These are phyloP conservation scores for Scaptomyza montana DNA, from an alignment of 1,140 invertebrate species.

Conservation along the genomic window DNA sequence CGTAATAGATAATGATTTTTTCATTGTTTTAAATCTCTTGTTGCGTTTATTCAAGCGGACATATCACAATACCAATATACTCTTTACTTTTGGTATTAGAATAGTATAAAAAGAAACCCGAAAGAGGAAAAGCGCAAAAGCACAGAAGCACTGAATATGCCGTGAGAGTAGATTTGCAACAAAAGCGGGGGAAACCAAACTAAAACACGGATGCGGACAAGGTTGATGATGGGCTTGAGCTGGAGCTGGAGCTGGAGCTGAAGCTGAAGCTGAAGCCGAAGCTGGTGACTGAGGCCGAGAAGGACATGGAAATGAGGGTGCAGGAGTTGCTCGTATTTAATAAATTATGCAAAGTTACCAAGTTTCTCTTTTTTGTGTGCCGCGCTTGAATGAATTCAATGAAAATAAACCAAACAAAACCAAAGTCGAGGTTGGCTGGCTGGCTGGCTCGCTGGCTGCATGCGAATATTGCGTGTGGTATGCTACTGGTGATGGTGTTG, in stretches of 20 bases:
- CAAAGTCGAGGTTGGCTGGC: conserved; percentile 19
- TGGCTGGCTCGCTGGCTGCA: conserved; percentile 17
- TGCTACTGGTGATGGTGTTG: background rate
- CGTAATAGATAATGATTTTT: no score
- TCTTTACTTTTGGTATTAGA: no score
- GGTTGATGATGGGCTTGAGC: conserved; percentile 2
- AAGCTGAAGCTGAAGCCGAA: no score
- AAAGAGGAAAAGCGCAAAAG: conserved; percentile 45
- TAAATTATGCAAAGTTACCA: conserved; percentile 68
- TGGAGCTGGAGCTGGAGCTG: background rate
- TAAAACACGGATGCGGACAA: conserved; percentile 18
- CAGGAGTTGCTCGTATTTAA: conserved; percentile 46
- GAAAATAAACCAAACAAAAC: conserved; percentile 23
- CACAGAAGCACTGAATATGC: conserved; percentile 13
- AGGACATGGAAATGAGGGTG: background rate
- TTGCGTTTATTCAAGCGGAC: no score
- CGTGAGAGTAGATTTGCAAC: conserved; percentile 26
- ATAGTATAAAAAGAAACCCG: background rate
- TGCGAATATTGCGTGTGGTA: conserved; percentile 28
- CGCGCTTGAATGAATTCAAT: conserved; percentile 35
- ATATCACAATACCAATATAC: no score
- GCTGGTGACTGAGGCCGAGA: no score
- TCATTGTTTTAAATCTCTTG: no score
- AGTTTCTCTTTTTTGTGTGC: conserved; percentile 34
- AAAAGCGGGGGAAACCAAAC: conserved; percentile 17